Evolutionary conservation across 2,888 invertebrate genomes (phyloP), one percentile per base, ranked within the genome.

Genomic region (Polyommatus iphigenia): DNA sequence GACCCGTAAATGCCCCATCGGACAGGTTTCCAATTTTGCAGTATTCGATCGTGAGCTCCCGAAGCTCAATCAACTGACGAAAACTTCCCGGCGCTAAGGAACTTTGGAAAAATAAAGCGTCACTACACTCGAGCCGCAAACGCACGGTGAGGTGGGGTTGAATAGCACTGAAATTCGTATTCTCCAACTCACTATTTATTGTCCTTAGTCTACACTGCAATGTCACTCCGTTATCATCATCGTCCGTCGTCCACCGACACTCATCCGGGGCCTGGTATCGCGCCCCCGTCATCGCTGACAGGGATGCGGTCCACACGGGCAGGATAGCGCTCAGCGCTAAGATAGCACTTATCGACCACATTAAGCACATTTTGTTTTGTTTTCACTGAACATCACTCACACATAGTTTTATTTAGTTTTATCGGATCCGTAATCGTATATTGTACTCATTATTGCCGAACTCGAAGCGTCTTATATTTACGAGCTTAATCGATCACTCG

Each of bases 11-110:
- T n/a, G 97, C 97, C 79, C 97, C 97, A 84, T 97, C 96, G 79
- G 97, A 96, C 79, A 97, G 94, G 87, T 97, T 97, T 78, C 96
- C 96, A 81, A 97, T 96, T 92, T 97, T 97, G 90, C 97, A 98
- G 87, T 96, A 97, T 87, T 97, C 97, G 83, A 98, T 96, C 71
- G 96, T 96, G 77, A 98, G 95, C 85, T 97, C 97, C 80, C 96
- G 95, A 79, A 98, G 92, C 89, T 97, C 97, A 81, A 96, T 95
- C 82, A 97, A 93, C 84, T 96, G 96, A 82, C 96, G 95, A 87
- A 97, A 97, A 89, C 97, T 97, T 83, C 96, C 97, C 78, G 97
- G 96, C 85, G 96, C 96, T 79, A 97, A 92, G 76, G 97, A 96
- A 91, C 97, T 97, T 94, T 97, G 97, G 87, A 97, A 97, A 91